Conservation (phyloP, 2,113 vertebrate genomes). For the Antechinus stuartii region DNA sequence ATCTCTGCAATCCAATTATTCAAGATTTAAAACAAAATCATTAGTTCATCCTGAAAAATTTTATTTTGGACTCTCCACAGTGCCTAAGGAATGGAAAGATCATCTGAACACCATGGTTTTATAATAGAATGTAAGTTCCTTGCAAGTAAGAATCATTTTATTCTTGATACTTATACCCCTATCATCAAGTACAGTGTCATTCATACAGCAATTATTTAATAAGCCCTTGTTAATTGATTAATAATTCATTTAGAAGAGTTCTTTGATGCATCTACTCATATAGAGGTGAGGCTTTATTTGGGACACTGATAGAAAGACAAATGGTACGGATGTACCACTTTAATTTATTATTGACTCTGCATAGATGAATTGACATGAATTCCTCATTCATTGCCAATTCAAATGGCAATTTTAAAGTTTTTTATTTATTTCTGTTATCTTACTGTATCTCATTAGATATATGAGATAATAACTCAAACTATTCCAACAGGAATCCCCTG, state of each 20-base stretch:
- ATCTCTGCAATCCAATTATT: too few relatives aligned
- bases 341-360: background rate
- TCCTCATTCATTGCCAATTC: background rate
- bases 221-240: background rate
- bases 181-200: background rate
- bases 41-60: too few relatives aligned
- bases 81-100: too few relatives aligned
- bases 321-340: background rate
- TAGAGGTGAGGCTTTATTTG: background rate
- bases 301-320: background rate
- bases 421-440: too few relatives aligned
- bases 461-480: background rate
- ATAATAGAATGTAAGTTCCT: background rate
- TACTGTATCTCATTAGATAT: too few relatives aligned
- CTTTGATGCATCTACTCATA: background rate
- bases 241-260: background rate
- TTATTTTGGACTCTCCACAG: too few relatives aligned
- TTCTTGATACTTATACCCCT: background rate
- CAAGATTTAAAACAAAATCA: too few relatives aligned
- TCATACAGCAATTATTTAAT: background rate
- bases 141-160: background rate
- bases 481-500: background rate
- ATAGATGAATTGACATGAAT: background rate
- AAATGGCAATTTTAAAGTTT: too few relatives aligned
- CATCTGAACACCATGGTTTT: too few relatives aligned